Percentiles rank a stretch among this genome's conserved stretches.
phyloP scores from a whole-genome alignment of 2,888 invertebrate genomes.

The Deroplatys truncata region DNA sequence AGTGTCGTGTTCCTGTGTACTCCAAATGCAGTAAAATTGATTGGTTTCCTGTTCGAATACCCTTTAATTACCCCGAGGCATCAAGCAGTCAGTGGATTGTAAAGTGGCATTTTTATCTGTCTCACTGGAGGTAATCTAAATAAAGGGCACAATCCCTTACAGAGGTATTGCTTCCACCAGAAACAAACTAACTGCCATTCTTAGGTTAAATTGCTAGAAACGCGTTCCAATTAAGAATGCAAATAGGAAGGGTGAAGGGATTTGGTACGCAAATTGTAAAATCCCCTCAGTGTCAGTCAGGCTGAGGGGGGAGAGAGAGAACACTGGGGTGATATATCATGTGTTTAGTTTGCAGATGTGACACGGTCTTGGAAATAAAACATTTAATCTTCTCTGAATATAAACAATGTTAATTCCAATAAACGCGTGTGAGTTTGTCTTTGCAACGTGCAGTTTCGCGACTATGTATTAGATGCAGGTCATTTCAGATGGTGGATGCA shows the following conservation, averaged over 20 bases:
- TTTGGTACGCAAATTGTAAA: neutral
- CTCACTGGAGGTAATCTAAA: neutral
- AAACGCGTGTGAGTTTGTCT: too few species aligned
- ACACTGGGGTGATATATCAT: neutral
- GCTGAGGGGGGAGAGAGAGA: neutral
- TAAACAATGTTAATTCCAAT: neutral
- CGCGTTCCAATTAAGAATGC: neutral
- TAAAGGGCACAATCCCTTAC: neutral
- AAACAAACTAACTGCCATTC: neutral
- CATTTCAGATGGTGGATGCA: too few species aligned
- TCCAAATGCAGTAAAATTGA: too few species aligned
- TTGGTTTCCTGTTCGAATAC: too few species aligned
- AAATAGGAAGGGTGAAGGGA: neutral
- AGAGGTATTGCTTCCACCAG: neutral
- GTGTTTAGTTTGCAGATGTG: neutral
- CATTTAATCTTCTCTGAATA: neutral
- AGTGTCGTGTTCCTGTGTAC: too few species aligned
- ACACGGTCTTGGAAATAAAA: neutral
- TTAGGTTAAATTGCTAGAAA: neutral
- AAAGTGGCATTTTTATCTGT: neutral
- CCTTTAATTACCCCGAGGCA: neutral
- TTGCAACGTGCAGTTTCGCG: too few species aligned
- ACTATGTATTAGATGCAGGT: too few species aligned
- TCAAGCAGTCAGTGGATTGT: neutral
- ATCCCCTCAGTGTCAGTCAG: neutral